Base-by-base conservation (phyloP, 1,140 invertebrate genomes). In the Drosophila nannoptera region DNA sequence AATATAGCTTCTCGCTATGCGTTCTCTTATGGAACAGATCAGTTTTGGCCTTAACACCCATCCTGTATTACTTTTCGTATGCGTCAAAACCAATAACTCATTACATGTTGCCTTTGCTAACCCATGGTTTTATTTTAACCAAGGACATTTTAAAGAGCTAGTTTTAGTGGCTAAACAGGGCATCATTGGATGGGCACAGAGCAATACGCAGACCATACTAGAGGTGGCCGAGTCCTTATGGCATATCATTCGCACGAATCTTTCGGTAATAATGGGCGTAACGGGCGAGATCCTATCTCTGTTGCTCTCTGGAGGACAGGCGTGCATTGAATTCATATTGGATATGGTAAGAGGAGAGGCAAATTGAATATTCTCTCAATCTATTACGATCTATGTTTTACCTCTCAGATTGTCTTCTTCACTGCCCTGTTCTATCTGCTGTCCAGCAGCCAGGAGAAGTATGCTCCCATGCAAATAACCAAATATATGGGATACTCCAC, bases 361-460 rank as follows among this genome's bases (percentile, higher is more conserved):
- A 9, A 48, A 31, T 22, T 5, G 7, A 22, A 16, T 45, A 45
- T 42, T 42, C 4, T 7, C 36, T 38, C 11, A 38, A 9, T 11
- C 3, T 9, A 4, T 4, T 42, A 42, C 22, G n/a, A 42, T 42
- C 40, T 42, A 8, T n/a, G 38, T 48, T 52, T 35, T 9, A 1
- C 4, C 0, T 29, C 58, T 7, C 29, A 98, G 97, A 93, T 98
- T 67, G 95, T 99, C 0, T 99, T 99, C 91, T 94, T 99, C 77
- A 98, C 98, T 2, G 97, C 97, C 0, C 90, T 99, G 4, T 99
- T 99, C 90, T 99, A 99, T 89, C 91, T 99, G 36, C 91, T 99
- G 45, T 96, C 94, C 69, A 95, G 94, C 2, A 98, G 97, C 90
- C 93, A 93, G 71, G 93, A 95, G 45, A 92, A 95, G 45, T 99